Conservation (phyloP, 2,113 vertebrate species). For the Notiomystis cincta region DNA sequence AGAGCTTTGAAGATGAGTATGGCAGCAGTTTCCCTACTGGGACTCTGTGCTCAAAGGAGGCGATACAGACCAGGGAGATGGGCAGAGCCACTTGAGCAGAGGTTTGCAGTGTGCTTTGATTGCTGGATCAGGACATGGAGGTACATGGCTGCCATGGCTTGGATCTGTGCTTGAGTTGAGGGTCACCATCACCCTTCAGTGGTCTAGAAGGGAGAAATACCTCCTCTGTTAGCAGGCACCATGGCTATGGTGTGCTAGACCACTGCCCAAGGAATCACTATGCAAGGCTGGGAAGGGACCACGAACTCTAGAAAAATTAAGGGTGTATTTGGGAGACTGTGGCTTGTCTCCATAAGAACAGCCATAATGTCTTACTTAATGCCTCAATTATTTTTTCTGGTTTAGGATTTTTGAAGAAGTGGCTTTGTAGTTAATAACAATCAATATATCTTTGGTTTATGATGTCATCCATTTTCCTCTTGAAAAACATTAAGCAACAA, state of each 20-base stretch:
- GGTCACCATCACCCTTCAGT: neutral
- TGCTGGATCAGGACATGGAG: neutral
- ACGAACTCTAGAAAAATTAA: neutral
- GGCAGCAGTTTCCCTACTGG: neutral
- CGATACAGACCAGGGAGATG: neutral
- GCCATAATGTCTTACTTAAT: neutral
- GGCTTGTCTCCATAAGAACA: neutral
- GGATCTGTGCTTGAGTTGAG: neutral
- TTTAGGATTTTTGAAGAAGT: neutral
- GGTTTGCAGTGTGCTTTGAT: neutral
- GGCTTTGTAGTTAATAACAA: neutral
- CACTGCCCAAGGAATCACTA: neutral
- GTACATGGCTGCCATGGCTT: neutral
- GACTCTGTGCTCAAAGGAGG: neutral
- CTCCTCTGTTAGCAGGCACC: neutral
- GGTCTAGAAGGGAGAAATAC: neutral
- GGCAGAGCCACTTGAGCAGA: accelerated
- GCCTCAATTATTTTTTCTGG: neutral
- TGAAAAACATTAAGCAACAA: neutral
- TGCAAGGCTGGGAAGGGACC: neutral
- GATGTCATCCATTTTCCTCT: neutral
- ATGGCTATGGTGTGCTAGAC: neutral
- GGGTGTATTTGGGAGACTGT: neutral
- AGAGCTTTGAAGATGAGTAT: neutral
- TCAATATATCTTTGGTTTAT: neutral